Evolutionary conservation across 2,888 invertebrate genomes (phyloP), one percentile per base, ranked within the genome.

Genomic region (Drosophila prostipennis): DNA sequence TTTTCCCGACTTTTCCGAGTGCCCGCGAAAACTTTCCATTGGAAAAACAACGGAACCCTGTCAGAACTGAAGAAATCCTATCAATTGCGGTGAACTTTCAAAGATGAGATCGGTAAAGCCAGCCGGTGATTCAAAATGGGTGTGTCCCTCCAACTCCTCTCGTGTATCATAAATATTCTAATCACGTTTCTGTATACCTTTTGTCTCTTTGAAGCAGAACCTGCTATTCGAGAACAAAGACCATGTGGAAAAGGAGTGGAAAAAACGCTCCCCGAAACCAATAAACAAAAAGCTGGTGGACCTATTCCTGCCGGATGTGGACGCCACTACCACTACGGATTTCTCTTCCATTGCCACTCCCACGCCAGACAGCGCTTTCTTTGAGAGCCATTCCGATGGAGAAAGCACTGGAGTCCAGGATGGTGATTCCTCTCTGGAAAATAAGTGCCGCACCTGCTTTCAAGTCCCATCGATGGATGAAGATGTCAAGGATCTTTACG

Each of bases 401-500:
- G 40, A 48, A 13, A 11, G 29, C 16, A 10, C 5, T 13, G 23
- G n/a, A 19, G 14, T 1, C 29, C 13, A 34, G 16, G 34, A 63
- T 1, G 11, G 2, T 0, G 19, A 11, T 10, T 6, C 11, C 3
- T 3, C 3, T 6, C 10, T 46, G 1, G 45, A 39, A 26, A 51
- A 19, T 3, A 72, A 58, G 23, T 81, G 87, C n/a, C 87, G 80
- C 16, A 80, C 82, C 2, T 81, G 80, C 34, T 49, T 34, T 29
- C 49, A n/a, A 6, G 19, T 23, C 0, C 58, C 87, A 49, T 52
- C 43, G 1, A 23, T 42, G 5, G 55, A 76, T 42, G 68, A 53
- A 13, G 56, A 53, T 10, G 58, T 63, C 6, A 84, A 72, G 43
- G 82, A 81, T 49, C 59, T 81, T 0, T 34, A 59, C 19, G 59